phyloP scores from a whole-genome alignment of 2,888 invertebrate genomes.

The Caenorhabditis plicata region DNA sequence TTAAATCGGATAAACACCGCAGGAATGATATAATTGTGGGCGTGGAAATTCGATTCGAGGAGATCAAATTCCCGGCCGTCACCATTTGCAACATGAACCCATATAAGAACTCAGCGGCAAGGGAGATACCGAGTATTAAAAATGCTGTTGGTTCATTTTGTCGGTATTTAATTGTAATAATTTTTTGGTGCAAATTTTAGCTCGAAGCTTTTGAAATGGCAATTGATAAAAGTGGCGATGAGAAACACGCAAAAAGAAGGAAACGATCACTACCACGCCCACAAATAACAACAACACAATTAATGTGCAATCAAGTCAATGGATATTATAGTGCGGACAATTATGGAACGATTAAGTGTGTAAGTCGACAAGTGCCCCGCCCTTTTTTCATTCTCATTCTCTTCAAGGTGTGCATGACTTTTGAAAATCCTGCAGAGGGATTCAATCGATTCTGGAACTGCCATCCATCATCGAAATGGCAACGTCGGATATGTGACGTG shows the following conservation, averaged over 20 bases:
- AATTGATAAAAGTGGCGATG: constrained; percentile 22
- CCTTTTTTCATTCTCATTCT: background rate
- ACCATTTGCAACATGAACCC: constrained; percentile 64
- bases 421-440: constrained; percentile 17
- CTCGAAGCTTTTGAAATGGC: constrained; percentile 58
- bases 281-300: constrained; percentile 8
- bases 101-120: constrained; percentile 61
- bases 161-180: background rate
- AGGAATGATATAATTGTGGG: constrained; percentile 65
- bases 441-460: constrained; percentile 45
- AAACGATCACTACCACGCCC: constrained; percentile 13
- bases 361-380: constrained; percentile 3
- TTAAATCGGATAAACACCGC: background rate
- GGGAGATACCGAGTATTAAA: constrained; percentile 47
- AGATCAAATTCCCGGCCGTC: constrained; percentile 61
- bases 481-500: constrained; percentile 13
- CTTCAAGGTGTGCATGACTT: constrained; percentile 38
- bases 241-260: constrained; percentile 8
- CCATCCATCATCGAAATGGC: constrained; percentile 24
- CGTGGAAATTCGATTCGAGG: constrained; percentile 64
- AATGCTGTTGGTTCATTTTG: constrained; percentile 46
- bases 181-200: constrained; percentile 45
- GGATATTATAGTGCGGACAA: constrained; percentile 16
- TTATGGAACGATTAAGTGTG: constrained; percentile 23
- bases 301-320: constrained; percentile 17